Evolutionary conservation across 2,113 vertebrate species (phyloP).

Genomic region (Centropristis striata): DNA sequence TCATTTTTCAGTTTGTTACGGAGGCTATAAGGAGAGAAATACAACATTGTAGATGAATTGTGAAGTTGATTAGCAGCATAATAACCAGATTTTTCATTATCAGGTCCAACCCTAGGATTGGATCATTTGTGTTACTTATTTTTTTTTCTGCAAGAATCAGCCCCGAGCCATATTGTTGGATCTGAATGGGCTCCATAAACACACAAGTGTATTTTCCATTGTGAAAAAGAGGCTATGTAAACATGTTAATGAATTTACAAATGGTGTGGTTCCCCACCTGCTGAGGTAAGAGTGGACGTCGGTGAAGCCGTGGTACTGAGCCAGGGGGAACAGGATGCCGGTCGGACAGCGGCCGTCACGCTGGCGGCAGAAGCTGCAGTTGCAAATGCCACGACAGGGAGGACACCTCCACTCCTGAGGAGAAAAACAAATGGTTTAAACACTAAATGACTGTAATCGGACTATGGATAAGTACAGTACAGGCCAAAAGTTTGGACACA

Average conservation of each 20-base stretch:
- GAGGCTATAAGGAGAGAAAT: conserved; percentile 68
- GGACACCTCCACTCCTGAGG: conserved; percentile 85
- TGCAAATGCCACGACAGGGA: conserved; percentile 86
- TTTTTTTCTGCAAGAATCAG: too few relatives aligned
- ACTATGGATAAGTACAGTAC: too few relatives aligned
- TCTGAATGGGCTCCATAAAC: too few relatives aligned
- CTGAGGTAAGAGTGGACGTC: conserved; percentile 87
- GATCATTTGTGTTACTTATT: too few relatives aligned
- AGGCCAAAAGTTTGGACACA: too few relatives aligned
- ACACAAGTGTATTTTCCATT: too few relatives aligned
- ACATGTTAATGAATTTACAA: background rate
- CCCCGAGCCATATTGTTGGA: too few relatives aligned
- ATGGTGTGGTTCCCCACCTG: conserved; percentile 63
- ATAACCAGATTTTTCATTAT: background rate
- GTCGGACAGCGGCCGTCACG: conserved; percentile 85
- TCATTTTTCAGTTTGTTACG: conserved; percentile 70
- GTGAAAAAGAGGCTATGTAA: background rate
- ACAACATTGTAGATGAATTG: background rate
- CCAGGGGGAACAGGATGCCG: conserved; percentile 85
- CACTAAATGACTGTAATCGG: background rate
- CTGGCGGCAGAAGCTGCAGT: conserved; percentile 87
- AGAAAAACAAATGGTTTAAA: background rate
- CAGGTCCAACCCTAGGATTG: too few relatives aligned
- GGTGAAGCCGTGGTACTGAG: conserved; percentile 85
- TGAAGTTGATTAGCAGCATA: background rate